A percentile compares a stretch with the other conserved stretches of the same genome.
These are phyloP conservation scores for Synergus itoensis DNA, from an alignment of 2,888 invertebrate genomes.

Conservation along the genomic window DNA sequence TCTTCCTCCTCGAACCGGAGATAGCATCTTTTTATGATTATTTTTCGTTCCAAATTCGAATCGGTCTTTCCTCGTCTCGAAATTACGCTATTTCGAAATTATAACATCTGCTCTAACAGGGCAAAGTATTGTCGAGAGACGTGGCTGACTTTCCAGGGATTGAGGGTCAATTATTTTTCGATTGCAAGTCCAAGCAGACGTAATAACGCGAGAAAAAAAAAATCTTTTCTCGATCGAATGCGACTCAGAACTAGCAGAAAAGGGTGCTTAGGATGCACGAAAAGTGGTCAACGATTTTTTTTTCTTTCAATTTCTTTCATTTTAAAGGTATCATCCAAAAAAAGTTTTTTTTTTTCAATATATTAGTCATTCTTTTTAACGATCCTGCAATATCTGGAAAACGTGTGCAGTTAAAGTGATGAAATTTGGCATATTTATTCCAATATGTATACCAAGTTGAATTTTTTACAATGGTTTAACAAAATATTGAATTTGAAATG, in stretches of 20 bases:
- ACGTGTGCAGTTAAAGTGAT: no score
- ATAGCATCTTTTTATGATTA: constrained; percentile 58
- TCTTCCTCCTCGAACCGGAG: constrained; percentile 50
- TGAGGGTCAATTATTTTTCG: constrained; percentile 56
- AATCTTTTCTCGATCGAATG: constrained; percentile 49
- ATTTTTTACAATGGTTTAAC: no score
- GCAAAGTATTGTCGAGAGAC: constrained; percentile 37
- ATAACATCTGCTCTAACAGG: constrained; percentile 70
- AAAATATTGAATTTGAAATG: no score
- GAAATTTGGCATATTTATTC: no score
- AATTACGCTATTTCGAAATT: constrained; percentile 72
- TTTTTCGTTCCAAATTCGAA: constrained; percentile 62
- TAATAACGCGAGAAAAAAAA: constrained; percentile 53
- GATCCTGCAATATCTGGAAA: no score
- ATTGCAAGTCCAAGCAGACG: constrained; percentile 50
- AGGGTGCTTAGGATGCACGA: constrained; percentile 47
- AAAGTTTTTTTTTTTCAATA: no score
- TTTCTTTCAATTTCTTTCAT: not conserved
- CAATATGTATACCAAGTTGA: no score
- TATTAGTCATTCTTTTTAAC: no score
- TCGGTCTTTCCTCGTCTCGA: constrained; percentile 59
- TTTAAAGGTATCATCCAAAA: not conserved
- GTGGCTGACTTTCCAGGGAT: constrained; percentile 34
- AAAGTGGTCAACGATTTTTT: constrained; percentile 33
- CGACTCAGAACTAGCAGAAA: constrained; percentile 50